phyloP scores from a whole-genome alignment of 2,113 vertebrate species.

The Lepus americanus region DNA sequence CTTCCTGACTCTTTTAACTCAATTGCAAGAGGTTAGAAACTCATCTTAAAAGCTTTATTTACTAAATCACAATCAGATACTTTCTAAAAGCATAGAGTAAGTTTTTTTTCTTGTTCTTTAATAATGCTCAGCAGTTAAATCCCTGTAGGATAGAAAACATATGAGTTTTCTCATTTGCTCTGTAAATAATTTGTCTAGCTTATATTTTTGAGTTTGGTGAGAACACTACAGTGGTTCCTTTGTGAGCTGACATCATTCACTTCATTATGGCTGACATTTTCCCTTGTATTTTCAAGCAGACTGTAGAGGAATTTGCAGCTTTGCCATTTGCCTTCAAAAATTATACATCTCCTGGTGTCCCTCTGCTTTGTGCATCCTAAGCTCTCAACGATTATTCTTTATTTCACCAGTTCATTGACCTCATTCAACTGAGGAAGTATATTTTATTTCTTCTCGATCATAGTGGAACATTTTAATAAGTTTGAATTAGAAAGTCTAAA shows the following conservation, averaged over 20 bases:
- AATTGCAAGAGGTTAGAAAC: neutral
- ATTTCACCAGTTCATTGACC: neutral
- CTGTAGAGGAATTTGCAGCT: neutral
- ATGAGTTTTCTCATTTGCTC: neutral
- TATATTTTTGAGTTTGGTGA: neutral
- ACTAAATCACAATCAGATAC: neutral
- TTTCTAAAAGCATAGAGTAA: neutral
- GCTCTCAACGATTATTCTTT: neutral
- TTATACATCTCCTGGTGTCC: neutral
- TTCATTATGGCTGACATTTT: neutral
- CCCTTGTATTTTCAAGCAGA: neutral
- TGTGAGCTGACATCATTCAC: neutral
- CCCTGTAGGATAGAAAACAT: neutral
- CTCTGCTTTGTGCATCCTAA: neutral
- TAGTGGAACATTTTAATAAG: neutral
- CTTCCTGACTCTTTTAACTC: neutral
- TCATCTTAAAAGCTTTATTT: neutral
- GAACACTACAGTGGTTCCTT: neutral
- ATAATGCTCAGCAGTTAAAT: neutral
- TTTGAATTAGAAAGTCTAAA: neutral
- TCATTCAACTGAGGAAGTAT: neutral
- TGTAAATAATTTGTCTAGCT: neutral
- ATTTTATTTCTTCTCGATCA: neutral
- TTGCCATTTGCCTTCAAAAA: slow-evolving; percentile 15
- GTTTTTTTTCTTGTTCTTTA: no score